These are phyloP conservation scores for Acronicta psi DNA, from an alignment of 2,888 invertebrate genomes.

Conservation along the genomic window DNA sequence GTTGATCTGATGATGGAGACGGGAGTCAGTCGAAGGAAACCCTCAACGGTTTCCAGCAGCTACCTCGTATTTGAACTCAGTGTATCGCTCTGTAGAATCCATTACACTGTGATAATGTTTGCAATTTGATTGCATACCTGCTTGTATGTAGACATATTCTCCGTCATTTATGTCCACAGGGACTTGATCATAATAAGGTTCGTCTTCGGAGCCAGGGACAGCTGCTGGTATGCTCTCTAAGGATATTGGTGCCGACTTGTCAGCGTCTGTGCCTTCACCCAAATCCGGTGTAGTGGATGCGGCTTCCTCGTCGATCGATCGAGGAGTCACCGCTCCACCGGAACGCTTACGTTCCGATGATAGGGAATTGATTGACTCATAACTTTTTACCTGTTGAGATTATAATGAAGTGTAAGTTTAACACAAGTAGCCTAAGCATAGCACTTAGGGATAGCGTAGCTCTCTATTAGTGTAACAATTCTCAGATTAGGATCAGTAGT, in stretches of 20 bases:
- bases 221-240: conserved; percentile 80
- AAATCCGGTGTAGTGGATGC: conserved; percentile 80
- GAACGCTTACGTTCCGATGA: conserved; percentile 89
- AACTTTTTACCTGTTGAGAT: conserved; percentile 89
- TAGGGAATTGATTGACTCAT: conserved; percentile 90
- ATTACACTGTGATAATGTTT: not conserved
- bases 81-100: too few relatives aligned
- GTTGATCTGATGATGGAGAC: too few relatives aligned
- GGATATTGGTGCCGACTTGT: conserved; percentile 82
- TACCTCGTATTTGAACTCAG: too few relatives aligned
- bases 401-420: not conserved
- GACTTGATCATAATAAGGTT: conserved; percentile 93
- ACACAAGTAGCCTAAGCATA: too few relatives aligned
- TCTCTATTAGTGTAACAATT: too few relatives aligned
- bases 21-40: too few relatives aligned
- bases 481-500: too few relatives aligned
- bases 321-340: conserved; percentile 86
- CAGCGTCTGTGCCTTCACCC: conserved; percentile 73
- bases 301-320: conserved; percentile 84
- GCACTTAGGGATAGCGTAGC: too few relatives aligned
- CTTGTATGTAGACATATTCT: conserved; percentile 93
- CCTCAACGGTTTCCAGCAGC: too few relatives aligned
- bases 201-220: conserved; percentile 82
- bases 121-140: conserved; percentile 76
- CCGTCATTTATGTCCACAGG: conserved; percentile 91